Conservation (phyloP, 2,113 vertebrate genomes). For the Sphaerodactylus townsendi region DNA sequence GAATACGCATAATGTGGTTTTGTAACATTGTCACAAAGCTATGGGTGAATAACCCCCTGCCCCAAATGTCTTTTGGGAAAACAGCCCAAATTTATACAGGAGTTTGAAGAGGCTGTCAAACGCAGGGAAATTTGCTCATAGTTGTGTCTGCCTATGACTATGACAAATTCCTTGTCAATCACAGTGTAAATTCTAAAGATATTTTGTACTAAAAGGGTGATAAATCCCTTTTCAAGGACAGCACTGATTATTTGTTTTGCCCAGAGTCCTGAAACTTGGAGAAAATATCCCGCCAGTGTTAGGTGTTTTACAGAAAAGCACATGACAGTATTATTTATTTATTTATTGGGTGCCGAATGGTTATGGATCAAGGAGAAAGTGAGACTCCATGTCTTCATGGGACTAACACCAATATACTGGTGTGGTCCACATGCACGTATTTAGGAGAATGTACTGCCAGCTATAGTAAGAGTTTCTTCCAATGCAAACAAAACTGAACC, state of each 20-base stretch:
- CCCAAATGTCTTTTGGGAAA: not conserved
- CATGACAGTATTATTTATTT: not conserved
- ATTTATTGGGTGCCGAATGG: not conserved
- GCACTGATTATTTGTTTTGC: not conserved
- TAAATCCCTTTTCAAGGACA: not conserved
- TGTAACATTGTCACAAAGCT: not conserved
- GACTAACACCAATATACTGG: not conserved
- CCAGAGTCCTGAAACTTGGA: not conserved
- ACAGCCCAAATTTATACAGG: not conserved
- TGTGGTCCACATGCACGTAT: not conserved
- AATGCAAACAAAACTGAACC: not conserved
- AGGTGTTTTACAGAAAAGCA: not conserved
- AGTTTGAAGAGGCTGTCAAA: not conserved
- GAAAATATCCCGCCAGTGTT: not conserved
- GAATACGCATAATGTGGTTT: not conserved
- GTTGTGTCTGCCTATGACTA: not conserved
- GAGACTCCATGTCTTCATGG: not conserved
- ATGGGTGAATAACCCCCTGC: too few species aligned
- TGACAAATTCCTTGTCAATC: not conserved
- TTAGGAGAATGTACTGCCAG: not conserved
- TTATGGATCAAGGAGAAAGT: not conserved
- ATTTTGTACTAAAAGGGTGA: not conserved
- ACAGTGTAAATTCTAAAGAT: not conserved
- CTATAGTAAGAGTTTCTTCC: not conserved
- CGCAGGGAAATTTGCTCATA: not conserved